These are phyloP conservation scores for Cyaniris semiargus DNA, from an alignment of 2,888 invertebrate species.

Conservation along the genomic window DNA sequence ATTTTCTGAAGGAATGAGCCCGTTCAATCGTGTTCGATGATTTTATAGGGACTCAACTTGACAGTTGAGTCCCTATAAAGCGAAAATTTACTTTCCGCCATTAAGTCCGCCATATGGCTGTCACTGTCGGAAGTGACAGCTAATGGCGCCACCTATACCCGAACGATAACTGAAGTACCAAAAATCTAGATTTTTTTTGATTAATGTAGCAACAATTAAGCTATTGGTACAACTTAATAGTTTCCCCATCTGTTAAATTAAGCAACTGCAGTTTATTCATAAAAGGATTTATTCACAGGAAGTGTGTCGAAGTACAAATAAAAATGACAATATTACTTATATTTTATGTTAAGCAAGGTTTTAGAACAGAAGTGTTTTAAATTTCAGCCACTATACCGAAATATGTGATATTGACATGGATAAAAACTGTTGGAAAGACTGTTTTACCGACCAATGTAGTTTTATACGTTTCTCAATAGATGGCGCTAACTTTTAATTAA, in stretches of 20 bases:
- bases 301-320: not conserved
- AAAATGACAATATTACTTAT: not conserved
- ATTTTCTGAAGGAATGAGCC: no score
- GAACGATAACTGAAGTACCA: no score
- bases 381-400: not conserved
- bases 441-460: conserved; percentile 9
- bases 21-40: no score
- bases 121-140: no score
- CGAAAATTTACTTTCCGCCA: no score
- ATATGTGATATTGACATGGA: not conserved
- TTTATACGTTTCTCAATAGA: not conserved
- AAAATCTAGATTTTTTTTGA: not conserved
- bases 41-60: no score
- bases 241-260: no score
- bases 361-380: not conserved
- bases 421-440: not conserved
- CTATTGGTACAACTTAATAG: not conserved
- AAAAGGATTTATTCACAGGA: not conserved
- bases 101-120: no score
- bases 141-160: no score
- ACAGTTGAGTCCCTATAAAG: no score
- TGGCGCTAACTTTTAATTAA: not conserved
- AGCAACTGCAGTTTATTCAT: not conserved
- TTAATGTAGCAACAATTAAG: not conserved
- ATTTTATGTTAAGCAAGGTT: not conserved